These are phyloP conservation scores for Brachionus sp. DNA, from an alignment of 1,140 invertebrate genomes.

Conservation along the genomic window DNA sequence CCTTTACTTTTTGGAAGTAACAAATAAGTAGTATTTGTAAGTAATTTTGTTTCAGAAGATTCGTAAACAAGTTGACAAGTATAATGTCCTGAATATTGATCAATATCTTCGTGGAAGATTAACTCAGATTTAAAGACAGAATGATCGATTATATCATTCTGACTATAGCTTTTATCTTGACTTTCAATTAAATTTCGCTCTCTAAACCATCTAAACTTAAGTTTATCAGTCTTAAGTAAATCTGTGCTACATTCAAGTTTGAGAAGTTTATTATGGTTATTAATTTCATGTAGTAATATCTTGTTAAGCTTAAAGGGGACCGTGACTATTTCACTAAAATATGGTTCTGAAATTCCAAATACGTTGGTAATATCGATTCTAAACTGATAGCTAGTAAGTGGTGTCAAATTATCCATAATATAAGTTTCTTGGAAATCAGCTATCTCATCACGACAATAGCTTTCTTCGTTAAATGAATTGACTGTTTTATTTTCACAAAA, in stretches of 20 bases:
- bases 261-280: neutral
- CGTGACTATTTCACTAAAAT: neutral
- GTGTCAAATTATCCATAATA: neutral
- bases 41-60: neutral
- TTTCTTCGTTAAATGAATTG: conserved; percentile 12
- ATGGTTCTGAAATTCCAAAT: conserved; percentile 6
- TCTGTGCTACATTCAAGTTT: neutral
- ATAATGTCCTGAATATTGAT: neutral
- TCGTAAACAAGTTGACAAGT: neutral
- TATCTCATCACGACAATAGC: conserved; percentile 17
- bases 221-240: neutral
- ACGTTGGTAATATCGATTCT: conserved; percentile 23
- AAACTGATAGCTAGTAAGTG: conserved; percentile 37
- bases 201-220: neutral
- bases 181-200: neutral
- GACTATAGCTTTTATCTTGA: neutral
- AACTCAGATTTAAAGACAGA: neutral
- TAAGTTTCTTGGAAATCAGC: conserved; percentile 21
- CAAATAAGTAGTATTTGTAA: neutral
- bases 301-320: neutral
- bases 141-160: neutral
- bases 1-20: neutral
- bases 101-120: neutral
- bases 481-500: neutral
- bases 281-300: neutral